These are phyloP conservation scores for Rallus limicola DNA, from an alignment of 2,113 vertebrate species.

Conservation along the genomic window DNA sequence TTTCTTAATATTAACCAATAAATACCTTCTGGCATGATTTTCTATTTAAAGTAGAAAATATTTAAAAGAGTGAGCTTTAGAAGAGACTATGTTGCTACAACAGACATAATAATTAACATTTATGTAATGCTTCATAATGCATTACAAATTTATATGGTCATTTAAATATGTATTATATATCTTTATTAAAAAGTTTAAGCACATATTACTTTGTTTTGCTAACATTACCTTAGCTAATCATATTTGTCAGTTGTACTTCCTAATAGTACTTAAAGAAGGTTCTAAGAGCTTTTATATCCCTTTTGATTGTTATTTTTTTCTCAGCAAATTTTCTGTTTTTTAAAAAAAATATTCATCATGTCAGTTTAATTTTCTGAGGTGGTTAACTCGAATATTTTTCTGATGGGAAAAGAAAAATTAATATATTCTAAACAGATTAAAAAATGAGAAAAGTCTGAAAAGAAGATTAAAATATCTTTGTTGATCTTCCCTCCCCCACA, in stretches of 20 bases:
- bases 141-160: neutral
- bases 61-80: conserved; percentile 14
- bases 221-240: neutral
- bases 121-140: neutral
- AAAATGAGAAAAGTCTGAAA: neutral
- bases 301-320: neutral
- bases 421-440: neutral
- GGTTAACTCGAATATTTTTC: neutral
- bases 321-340: neutral
- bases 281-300: neutral
- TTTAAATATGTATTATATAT: neutral
- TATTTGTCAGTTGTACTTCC: neutral
- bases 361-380: neutral
- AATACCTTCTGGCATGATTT: conserved; percentile 29
- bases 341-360: neutral
- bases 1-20: conserved; percentile 38
- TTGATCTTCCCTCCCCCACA: rapidly evolving
- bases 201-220: neutral
- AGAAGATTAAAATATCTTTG: neutral
- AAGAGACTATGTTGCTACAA: neutral
- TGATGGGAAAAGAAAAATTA: neutral
- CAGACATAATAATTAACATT: conserved; percentile 11
- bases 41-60: neutral
- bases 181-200: neutral
- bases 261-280: neutral